Percentiles rank a stretch among this genome's conserved stretches.
Evolutionary conservation across 1,140 invertebrate genomes (phyloP).

Genomic region (Lasioglossum albipes): DNA sequence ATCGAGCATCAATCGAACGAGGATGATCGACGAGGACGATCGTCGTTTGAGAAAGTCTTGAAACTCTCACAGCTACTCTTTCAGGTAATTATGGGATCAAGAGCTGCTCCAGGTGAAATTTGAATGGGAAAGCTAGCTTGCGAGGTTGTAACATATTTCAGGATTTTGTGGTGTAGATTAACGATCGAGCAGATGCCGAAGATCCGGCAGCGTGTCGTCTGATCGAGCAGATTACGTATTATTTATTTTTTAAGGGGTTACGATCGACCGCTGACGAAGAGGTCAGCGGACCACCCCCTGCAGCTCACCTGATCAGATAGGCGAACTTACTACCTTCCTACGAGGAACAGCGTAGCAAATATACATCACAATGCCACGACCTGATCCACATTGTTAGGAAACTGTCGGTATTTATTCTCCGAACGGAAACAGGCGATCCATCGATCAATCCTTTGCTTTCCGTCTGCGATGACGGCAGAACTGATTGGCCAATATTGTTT

Average conservation of each 20-base stretch:
- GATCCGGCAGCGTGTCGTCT: conserved; percentile 22
- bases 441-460: not conserved
- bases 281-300: conserved; percentile 61
- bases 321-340: conserved; percentile 4
- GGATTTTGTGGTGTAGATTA: no score
- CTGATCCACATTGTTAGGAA: conserved; percentile 14
- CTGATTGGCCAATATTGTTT: no score
- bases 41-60: not conserved
- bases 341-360: not conserved
- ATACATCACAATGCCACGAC: conserved; percentile 23
- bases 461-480: not conserved
- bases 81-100: not conserved
- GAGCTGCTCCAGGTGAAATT: not conserved
- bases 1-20: not conserved
- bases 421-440: not conserved
- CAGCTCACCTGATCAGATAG: conserved; percentile 68
- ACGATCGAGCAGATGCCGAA: conserved; percentile 51
- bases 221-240: conserved; percentile 67
- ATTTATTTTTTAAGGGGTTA: conserved; percentile 75
- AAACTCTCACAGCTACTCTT: not conserved
- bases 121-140: not conserved
- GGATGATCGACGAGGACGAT: conserved; percentile 20
- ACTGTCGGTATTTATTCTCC: not conserved
- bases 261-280: conserved; percentile 59
- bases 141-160: no score